Evolutionary conservation across 2,797 vertebrate species (phyloP), one percentile per base, ranked within the genome.

Genomic region (Allobates femoralis): DNA sequence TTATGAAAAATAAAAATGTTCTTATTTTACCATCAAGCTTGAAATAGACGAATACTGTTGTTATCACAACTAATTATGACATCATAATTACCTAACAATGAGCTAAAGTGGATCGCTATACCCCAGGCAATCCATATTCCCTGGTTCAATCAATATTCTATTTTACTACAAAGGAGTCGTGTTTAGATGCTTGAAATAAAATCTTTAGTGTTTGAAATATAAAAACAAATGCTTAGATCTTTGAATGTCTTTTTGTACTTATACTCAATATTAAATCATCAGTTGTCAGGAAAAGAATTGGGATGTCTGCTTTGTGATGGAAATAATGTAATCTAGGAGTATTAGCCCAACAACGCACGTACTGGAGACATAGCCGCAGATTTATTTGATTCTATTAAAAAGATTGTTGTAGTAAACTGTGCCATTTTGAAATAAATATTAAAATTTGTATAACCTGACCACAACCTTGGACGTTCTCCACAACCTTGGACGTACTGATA

Each of bases 1-100:
- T 46, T 34, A 50, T 73, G 78, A 75, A 60, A 26, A 53, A 64
- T 32, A 56, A 53, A 34, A 69, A 46, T 37, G n/a, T 51, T 81
- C 41, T 62, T 62, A 37, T 81, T 81, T 69, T 37, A 62, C 77
- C 66, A 26, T 74, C 21, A 34, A 21, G n/a, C 46, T 51, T 23
- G 16, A 83, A 83, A 83, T 19, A 58, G 51, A 28, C 28, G 12
- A 56, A 58, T 80, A n/a, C n/a, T 34, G 7, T 71, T 58, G 11
- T 85, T 46, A 71, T 55, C 37, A 8, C 19, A 8, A 32, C 34
- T 79, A 74, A 81, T 75, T 81, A 75, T 46, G 66, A 69, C 66
- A 69, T 69, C 66, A 69, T 69, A 37, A 69, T 69, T 69, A 21
- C 66, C 32, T 23, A 28, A 32, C 30, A 69, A 69, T 69, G 32